Conservation (phyloP, 1,140 invertebrate genomes). For the Babylonia areolata region DNA sequence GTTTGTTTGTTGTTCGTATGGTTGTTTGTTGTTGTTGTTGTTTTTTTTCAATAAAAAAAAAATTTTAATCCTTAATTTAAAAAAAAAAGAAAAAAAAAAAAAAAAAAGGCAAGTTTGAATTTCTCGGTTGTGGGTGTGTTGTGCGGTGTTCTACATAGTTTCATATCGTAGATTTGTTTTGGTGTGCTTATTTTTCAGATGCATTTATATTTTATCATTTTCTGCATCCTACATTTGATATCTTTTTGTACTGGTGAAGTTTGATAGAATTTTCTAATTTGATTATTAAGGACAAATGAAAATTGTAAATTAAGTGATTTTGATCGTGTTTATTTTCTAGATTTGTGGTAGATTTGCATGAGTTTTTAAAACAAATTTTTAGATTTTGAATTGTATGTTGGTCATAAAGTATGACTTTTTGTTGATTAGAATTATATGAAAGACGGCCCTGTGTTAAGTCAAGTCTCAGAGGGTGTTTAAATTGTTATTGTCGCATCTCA, state of each 20-base stretch:
- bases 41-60: neutral
- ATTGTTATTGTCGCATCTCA: constrained; percentile 11
- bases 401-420: neutral
- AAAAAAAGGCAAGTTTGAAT: neutral
- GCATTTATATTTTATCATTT: neutral
- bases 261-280: constrained; percentile 27
- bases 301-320: constrained; percentile 18
- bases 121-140: constrained; percentile 4
- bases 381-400: neutral
- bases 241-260: constrained; percentile 24
- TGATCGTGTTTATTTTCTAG: constrained; percentile 21
- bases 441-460: neutral
- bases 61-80: neutral
- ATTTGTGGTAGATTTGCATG: constrained; percentile 37
- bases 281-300: neutral
- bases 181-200: constrained; percentile 4
- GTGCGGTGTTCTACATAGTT: constrained; percentile 1
- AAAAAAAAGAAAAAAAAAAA: neutral
- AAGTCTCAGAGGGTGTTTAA: neutral
- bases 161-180: constrained; percentile 20
- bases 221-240: neutral
- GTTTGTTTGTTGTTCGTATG: neutral
- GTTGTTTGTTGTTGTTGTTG: neutral
- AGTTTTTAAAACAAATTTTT: constrained; percentile 23
- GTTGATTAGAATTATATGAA: neutral